phyloP scores from a whole-genome alignment of 2,113 vertebrate genomes.

The Scortum barcoo region DNA sequence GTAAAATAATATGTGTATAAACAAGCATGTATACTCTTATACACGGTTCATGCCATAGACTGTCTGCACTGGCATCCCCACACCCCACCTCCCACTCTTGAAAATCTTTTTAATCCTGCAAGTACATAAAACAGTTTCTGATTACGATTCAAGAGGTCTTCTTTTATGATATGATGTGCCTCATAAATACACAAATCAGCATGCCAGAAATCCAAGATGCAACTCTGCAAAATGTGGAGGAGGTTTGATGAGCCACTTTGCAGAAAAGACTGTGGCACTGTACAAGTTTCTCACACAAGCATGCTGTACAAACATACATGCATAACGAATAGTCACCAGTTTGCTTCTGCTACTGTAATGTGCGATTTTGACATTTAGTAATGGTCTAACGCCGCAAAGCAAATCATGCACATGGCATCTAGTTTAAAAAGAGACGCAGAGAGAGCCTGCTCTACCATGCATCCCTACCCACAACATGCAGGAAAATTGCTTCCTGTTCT shows the following conservation, averaged over 20 bases:
- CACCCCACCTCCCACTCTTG: not conserved
- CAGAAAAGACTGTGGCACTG: not conserved
- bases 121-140: not conserved
- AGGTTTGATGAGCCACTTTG: not conserved
- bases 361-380: slow-evolving; percentile 14
- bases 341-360: not conserved
- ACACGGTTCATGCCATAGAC: not conserved
- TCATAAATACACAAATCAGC: not conserved
- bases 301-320: not conserved
- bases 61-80: not conserved
- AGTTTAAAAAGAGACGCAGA: slow-evolving; percentile 20
- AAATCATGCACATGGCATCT: not conserved
- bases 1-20: not conserved
- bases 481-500: slow-evolving; percentile 48
- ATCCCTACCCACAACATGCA: slow-evolving; percentile 31
- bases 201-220: not conserved
- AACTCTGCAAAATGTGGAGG: not conserved
- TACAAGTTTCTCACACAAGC: not conserved
- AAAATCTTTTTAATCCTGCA: not conserved
- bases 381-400: slow-evolving; percentile 2
- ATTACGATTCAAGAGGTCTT: not conserved
- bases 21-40: not conserved
- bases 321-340: not conserved
- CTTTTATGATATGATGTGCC: not conserved
- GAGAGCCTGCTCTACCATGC: slow-evolving; percentile 27